Percentiles rank a stretch among this genome's conserved stretches.
Conservation (phyloP, 23 tunicate genomes). For the Clavelina lepadiformis region DNA sequence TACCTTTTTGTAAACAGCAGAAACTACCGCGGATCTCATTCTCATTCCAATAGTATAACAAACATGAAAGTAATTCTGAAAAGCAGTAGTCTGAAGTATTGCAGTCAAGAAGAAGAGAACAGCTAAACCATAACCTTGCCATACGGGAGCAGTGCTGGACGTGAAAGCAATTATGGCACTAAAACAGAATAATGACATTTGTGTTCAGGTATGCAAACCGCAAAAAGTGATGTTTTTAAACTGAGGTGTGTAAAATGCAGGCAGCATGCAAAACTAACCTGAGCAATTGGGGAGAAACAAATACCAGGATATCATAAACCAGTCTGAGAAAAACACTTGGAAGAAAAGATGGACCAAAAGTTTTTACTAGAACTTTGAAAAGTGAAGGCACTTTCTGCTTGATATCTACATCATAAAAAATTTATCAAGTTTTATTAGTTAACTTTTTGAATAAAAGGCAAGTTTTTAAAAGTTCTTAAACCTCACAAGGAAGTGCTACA, state of each 20-base stretch:
- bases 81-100: constrained; percentile 9
- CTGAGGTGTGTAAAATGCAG: too few species aligned
- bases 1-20: constrained; percentile 33
- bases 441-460: too few species aligned
- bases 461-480: too few species aligned
- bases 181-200: too few species aligned
- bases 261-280: constrained; percentile 1
- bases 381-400: constrained; percentile 19
- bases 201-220: too few species aligned
- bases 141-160: constrained; percentile 10
- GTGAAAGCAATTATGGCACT: constrained; percentile 16
- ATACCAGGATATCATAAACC: constrained; percentile 16
- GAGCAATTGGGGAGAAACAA: constrained; percentile 36
- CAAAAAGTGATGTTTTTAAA: too few species aligned
- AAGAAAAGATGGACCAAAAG: constrained; percentile 35
- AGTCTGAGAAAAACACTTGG: constrained; percentile 24
- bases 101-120: constrained; percentile 21
- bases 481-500: too few species aligned
- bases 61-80: constrained; percentile 29
- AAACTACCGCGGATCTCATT: constrained; percentile 36
- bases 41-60: constrained; percentile 21
- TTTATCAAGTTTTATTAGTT: too few species aligned
- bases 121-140: constrained; percentile 47
- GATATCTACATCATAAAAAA: too few species aligned
- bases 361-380: constrained; percentile 10